Percentiles rank a stretch among this genome's conserved stretches.
Conservation (phyloP, 2,888 invertebrate species). For the Caradrina clavipalpis region DNA sequence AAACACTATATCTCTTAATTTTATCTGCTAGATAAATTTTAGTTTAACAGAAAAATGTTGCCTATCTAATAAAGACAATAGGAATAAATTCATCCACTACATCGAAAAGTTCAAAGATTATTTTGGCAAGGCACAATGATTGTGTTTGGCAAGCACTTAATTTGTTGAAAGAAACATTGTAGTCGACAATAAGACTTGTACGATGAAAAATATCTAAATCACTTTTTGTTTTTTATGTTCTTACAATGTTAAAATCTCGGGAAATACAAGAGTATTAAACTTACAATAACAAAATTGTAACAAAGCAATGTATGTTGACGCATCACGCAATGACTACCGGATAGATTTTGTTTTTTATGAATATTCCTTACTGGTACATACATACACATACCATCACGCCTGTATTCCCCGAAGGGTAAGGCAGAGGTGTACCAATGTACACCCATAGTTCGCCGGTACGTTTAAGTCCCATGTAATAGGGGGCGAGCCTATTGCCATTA, state of each 20-base stretch:
- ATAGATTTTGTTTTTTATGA: no score
- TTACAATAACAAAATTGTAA: no score
- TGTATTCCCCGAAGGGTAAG: no score
- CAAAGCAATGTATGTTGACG: no score
- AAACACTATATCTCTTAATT: no score
- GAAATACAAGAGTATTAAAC: not conserved
- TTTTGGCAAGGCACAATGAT: slow-evolving; percentile 52
- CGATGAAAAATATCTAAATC: slow-evolving; percentile 46
- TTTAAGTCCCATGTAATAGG: no score
- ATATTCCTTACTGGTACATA: no score
- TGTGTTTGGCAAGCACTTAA: slow-evolving; percentile 49
- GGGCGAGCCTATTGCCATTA: no score
- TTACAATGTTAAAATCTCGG: slow-evolving; percentile 12
- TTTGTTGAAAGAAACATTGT: slow-evolving; percentile 54
- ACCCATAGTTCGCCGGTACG: no score
- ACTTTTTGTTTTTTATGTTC: slow-evolving; percentile 16
- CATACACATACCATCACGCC: no score
- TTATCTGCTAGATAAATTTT: not conserved
- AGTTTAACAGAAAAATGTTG: not conserved
- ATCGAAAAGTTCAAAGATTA: slow-evolving; percentile 42
- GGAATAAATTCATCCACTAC: slow-evolving; percentile 28
- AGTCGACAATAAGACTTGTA: slow-evolving; percentile 7
- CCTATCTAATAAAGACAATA: slow-evolving; percentile 6
- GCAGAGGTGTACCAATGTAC: no score
- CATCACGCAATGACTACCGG: no score